Conservation (phyloP, 2,888 invertebrate genomes). For the Petrolisthes manimaculis region DNA sequence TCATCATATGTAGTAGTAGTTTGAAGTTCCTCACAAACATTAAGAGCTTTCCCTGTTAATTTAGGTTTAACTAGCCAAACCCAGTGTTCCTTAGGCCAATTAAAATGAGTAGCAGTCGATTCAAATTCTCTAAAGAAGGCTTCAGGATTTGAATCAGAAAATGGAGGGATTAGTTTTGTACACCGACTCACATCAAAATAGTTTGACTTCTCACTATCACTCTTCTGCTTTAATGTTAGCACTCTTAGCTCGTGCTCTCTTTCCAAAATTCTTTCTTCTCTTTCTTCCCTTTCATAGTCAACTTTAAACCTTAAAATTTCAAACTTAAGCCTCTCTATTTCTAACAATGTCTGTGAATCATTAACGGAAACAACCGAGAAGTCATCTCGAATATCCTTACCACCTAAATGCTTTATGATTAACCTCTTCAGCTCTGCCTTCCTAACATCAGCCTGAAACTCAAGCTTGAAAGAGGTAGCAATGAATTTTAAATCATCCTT, state of each 20-base stretch:
- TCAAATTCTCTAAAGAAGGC: too few species aligned
- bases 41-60: too few species aligned
- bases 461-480: neutral
- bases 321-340: too few species aligned
- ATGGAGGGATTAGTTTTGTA: neutral
- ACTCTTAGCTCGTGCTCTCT: neutral
- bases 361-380: too few species aligned
- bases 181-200: too few species aligned
- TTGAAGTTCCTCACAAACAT: neutral
- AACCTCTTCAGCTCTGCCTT: neutral
- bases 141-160: neutral
- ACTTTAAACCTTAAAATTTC: neutral
- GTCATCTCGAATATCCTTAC: too few species aligned
- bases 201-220: too few species aligned
- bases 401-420: too few species aligned
- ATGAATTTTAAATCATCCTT: slow-evolving; percentile 1
- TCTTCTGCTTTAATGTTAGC: neutral
- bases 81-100: too few species aligned
- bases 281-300: neutral
- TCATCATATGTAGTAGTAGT: slow-evolving; percentile 1
- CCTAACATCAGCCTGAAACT: neutral
- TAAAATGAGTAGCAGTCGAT: too few species aligned
- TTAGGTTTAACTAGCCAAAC: too few species aligned
- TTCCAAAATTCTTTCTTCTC: neutral
- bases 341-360: too few species aligned